These are phyloP conservation scores for Scleropages formosus DNA, from an alignment of 2,797 vertebrate genomes.

Conservation along the genomic window DNA sequence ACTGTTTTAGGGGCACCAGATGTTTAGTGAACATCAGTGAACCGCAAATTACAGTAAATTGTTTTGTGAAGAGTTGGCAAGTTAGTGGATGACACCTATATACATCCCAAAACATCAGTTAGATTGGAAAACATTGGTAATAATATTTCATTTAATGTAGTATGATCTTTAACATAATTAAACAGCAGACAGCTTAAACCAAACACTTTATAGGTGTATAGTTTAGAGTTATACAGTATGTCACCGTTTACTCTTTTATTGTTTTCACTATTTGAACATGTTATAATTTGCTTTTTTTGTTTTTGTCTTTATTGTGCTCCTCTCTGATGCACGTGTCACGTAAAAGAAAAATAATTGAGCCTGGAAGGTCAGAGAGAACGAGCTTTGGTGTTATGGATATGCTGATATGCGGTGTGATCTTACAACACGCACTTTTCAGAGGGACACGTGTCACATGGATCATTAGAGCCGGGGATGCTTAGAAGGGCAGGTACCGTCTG, in stretches of 20 bases:
- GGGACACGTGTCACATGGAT: constrained; percentile 20
- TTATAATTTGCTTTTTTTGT: background rate
- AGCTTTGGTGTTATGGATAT: constrained; percentile 35
- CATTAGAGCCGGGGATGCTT: background rate
- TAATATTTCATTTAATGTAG: constrained; percentile 9
- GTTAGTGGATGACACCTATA: background rate
- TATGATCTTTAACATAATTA: too few species aligned
- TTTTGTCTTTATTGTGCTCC: constrained; percentile 41
- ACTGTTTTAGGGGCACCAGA: constrained; percentile 55
- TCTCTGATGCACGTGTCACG: constrained; percentile 50
- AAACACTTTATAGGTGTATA: too few species aligned
- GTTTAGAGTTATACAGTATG: too few species aligned
- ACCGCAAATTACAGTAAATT: constrained; percentile 45
- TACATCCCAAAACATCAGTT: constrained; percentile 1
- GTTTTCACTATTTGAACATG: background rate
- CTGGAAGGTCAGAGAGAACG: constrained; percentile 40
- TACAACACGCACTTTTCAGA: constrained; percentile 28
- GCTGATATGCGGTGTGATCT: constrained; percentile 34
- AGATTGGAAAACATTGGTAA: too few species aligned
- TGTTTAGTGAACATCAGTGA: constrained; percentile 50
- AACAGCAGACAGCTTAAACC: too few species aligned
- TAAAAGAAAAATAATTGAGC: constrained; percentile 45
- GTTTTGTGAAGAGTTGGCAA: background rate
- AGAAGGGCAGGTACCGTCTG: background rate
- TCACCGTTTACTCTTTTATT: background rate